phyloP scores from a whole-genome alignment of 2,113 vertebrate genomes.

The Oncorhynchus masou region DNA sequence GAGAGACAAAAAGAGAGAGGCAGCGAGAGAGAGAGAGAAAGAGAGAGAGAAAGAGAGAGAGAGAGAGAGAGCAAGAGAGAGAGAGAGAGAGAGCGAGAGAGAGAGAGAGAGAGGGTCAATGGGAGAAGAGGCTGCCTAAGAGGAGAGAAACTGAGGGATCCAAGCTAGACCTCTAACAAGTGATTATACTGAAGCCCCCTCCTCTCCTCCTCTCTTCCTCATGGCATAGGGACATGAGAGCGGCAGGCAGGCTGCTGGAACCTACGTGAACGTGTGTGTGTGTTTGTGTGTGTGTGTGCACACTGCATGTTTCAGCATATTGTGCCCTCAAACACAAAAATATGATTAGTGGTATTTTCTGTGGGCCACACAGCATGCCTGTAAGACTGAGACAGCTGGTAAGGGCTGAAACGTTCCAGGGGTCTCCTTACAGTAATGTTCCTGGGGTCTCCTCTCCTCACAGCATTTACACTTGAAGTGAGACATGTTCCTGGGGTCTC shows the following conservation, averaged over 20 bases:
- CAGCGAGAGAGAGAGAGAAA: constrained; percentile 19
- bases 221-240: constrained; percentile 72
- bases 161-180: constrained; percentile 73
- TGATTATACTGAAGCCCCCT: constrained; percentile 70
- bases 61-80: background rate
- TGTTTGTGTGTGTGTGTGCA: constrained; percentile 35
- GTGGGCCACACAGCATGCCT: constrained; percentile 73
- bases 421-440: too few species aligned
- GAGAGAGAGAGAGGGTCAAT: constrained; percentile 40
- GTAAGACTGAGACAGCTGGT: constrained; percentile 77
- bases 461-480: too few species aligned
- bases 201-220: constrained; percentile 23
- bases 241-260: constrained; percentile 61
- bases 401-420: constrained; percentile 68
- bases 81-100: constrained; percentile 20
- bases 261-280: constrained; percentile 30
- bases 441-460: too few species aligned
- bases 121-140: constrained; percentile 15
- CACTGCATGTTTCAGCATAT: constrained; percentile 75
- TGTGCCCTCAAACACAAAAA: constrained; percentile 79
- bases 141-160: constrained; percentile 54
- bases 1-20: constrained; percentile 34
- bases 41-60: constrained; percentile 26
- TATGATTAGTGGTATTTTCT: constrained; percentile 79
- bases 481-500: too few species aligned